phyloP scores from a whole-genome alignment of 2,888 invertebrate genomes.

The Anthrax anthrax region DNA sequence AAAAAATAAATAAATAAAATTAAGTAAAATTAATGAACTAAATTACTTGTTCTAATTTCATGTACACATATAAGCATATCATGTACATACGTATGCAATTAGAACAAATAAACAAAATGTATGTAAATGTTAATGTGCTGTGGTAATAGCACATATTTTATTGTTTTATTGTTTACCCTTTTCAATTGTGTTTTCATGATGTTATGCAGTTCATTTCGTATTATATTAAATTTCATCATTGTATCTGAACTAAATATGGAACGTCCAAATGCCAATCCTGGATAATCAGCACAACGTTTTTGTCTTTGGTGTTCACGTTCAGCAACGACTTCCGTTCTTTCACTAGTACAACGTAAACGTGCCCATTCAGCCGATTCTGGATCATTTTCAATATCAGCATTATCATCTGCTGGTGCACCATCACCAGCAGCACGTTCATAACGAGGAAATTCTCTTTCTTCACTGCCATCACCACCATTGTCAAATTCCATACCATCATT shows the following conservation, averaged over 20 bases:
- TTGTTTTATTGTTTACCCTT: constrained; percentile 52
- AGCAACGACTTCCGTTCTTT: constrained; percentile 75
- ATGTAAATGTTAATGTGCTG: neutral
- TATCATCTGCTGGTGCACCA: constrained; percentile 34
- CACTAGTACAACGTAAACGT: constrained; percentile 74
- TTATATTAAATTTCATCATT: constrained; percentile 95
- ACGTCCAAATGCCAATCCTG: constrained; percentile 78
- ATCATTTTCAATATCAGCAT: constrained; percentile 50
- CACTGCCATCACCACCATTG: neutral
- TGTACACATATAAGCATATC: no score
- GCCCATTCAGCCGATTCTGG: constrained; percentile 69
- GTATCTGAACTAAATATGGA: constrained; percentile 93
- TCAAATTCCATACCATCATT: no score
- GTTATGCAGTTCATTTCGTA: constrained; percentile 93
- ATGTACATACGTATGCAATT: no score
- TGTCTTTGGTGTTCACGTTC: constrained; percentile 64
- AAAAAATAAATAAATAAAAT: no score
- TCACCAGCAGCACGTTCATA: constrained; percentile 14
- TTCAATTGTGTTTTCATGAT: constrained; percentile 92
- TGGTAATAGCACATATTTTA: no score
- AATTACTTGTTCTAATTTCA: no score
- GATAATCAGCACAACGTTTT: constrained; percentile 78
- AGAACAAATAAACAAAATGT: neutral
- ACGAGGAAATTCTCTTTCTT: neutral
- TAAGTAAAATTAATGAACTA: no score